Base-by-base conservation (phyloP, 2,888 invertebrate genomes). In the Leucoma salicis region DNA sequence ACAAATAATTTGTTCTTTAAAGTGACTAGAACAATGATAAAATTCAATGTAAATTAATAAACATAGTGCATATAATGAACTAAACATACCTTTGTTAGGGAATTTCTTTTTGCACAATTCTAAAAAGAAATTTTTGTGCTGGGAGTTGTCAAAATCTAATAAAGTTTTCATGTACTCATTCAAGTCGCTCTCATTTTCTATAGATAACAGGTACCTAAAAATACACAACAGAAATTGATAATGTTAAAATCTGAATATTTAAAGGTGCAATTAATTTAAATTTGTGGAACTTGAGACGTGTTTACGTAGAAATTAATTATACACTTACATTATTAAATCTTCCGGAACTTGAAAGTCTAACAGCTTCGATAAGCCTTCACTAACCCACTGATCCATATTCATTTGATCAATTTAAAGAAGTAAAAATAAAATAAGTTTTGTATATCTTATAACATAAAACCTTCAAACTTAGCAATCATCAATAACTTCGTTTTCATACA, bases 151-250 rank as follows among this genome's bases (percentile, higher is more conserved):
- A 49, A 91, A 91, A 74, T 95, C 93, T 0, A 97, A 70, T 33
- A 97, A 83, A 35, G 94, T 94, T 59, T 91, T 91, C 79, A 96
- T 93, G 65, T 96, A 96, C 45, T 95, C 94, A 58, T 95, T 94
- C 34, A 96, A 87, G 63, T 95, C 96, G 44, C 89, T 84, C 40
- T 92, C 92, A 65, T 92, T 92, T 62, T 94, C 91, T 57, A 97
- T 95, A 11, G 92, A 90, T 45, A 92, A 68, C 24, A 97, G 92
- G 59, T 94, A 95, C 24, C 96, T 96, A 74, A 33, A 87, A 85
- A n/a, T 3, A 14, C 2, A 13, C 2, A 10, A 2, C 13, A 29
- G 14, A 27, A n/a, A 27, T 27, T n/a, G n/a, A 13, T 25, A 31
- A 37, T 7, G 6, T 11, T n/a, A n/a, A n/a, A n/a, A n/a, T n/a